Conservation (phyloP, 92 coral and sea anemone species). For the Plumapathes pennacea region DNA sequence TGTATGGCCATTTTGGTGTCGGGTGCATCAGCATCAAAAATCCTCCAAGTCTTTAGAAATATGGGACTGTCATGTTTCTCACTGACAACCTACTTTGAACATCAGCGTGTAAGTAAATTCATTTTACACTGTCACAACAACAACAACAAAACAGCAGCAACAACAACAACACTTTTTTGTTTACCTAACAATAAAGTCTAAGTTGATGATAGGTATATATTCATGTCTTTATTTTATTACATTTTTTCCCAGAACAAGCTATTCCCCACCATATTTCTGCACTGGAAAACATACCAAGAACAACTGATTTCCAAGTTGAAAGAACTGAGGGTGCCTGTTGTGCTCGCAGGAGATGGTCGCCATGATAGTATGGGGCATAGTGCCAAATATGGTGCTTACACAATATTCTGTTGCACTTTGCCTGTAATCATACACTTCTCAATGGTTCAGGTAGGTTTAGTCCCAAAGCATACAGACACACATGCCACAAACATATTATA, state of each 20-base stretch:
- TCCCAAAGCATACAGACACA: too few relatives aligned
- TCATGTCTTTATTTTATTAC: too few relatives aligned
- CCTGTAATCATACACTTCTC: neutral
- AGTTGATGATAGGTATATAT: too few relatives aligned
- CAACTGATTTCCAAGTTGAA: neutral
- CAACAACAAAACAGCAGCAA: too few relatives aligned
- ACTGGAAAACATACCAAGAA: constrained; percentile 10
- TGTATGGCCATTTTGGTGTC: constrained; percentile 46
- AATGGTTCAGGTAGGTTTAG: constrained; percentile 3
- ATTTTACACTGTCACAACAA: too few relatives aligned
- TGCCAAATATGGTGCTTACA: constrained; percentile 11
- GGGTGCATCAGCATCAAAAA: constrained; percentile 50
- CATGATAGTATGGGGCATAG: constrained; percentile 13
- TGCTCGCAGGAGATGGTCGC: constrained; percentile 1
- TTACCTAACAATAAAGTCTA: too few relatives aligned
- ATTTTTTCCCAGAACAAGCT: neutral
- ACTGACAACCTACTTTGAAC: constrained; percentile 27
- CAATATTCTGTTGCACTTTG: constrained; percentile 2
- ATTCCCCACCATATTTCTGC: constrained; percentile 1
- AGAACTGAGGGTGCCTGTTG: neutral
- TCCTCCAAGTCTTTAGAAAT: constrained; percentile 28
- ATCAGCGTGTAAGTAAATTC: constrained; percentile 46
- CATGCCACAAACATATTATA: too few relatives aligned
- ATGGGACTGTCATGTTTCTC: constrained; percentile 51
- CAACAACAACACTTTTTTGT: too few relatives aligned